A percentile compares a stretch with the other conserved stretches of the same genome.
phyloP scores from a whole-genome alignment of 1,140 invertebrate species.

The Hormaphis cornu region DNA sequence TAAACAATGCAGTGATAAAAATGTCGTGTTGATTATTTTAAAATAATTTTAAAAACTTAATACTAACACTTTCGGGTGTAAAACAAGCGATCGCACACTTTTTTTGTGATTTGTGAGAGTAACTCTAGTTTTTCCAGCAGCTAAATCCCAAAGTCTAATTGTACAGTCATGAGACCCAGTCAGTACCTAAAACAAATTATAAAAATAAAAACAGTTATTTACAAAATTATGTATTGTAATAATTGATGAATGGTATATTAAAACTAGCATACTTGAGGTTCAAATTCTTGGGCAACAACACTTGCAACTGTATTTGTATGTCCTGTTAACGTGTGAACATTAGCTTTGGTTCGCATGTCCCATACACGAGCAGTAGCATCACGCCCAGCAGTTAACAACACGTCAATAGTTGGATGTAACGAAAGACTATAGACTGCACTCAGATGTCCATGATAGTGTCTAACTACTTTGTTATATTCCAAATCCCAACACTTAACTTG shows the following conservation, averaged over 20 bases:
- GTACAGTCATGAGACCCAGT: conserved; percentile 76
- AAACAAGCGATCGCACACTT: conserved; percentile 79
- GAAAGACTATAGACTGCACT: conserved; percentile 92
- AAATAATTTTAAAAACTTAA: background rate
- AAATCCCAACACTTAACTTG: conserved; percentile 99
- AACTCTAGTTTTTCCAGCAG: conserved; percentile 85
- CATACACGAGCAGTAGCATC: conserved; percentile 94
- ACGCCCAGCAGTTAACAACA: conserved; percentile 84
- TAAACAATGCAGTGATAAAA: conserved; percentile 39
- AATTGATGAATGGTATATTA: background rate
- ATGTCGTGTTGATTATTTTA: background rate
- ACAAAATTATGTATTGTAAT: conserved; percentile 2
- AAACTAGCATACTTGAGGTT: conserved; percentile 67
- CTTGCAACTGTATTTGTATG: conserved; percentile 96
- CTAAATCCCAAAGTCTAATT: conserved; percentile 93
- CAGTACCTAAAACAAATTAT: conserved; percentile 48
- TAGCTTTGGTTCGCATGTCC: conserved; percentile 98
- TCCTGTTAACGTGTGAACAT: conserved; percentile 91
- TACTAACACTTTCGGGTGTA: conserved; percentile 78
- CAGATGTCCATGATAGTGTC: conserved; percentile 98
- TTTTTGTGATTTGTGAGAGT: conserved; percentile 99
- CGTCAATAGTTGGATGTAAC: conserved; percentile 91
- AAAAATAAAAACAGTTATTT: background rate
- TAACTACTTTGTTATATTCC: conserved; percentile 96
- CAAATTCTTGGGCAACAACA: conserved; percentile 80